Evolutionary conservation across 2,113 vertebrate genomes (phyloP), one percentile per base, ranked within the genome.

Genomic region (Archocentrus centrarchus): DNA sequence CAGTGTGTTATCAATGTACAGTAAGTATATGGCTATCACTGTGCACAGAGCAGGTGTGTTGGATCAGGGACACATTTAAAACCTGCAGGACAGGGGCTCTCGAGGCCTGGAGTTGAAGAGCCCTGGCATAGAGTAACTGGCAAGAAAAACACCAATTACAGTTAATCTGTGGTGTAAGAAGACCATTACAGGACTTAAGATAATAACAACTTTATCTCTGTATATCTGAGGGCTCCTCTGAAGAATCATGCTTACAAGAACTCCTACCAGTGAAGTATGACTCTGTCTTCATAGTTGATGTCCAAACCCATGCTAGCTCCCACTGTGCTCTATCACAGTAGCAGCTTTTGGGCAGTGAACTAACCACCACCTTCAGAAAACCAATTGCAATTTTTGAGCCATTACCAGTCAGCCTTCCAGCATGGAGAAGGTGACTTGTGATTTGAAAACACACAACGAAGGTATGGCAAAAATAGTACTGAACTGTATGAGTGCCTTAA

Each of bases 291-390:
- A 87, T 88, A 84, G 27, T 68, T 68, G 68, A 77, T 75, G 83
- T 82, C 85, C 88, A 88, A 89, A 90, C 64, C 75, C 84, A 68
- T 22, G 14, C 85, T 78, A 39, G 55, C 83, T 88, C 87, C 92
- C 83, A 91, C 91, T 86, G 88, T 20, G 87, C 85, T 93, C 78
- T 84, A 92, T 94, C 91, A 90, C 82, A 91, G 81, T 80, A 37
- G 83, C 87, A 90, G 86, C 91, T 92, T 82, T 81, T 90, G 76
- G 83, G 88, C 86, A 50, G 58, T 47, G 63, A 66, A 73, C 82
- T 81, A 78, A 83, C 91, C 85, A 75, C 86, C 89, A 85, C 85
- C 81, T 39, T 84, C 89, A 78, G 81, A 87, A 92, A 94, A 93
- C 87, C 87, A 91, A 94, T 92, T 84, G 90, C 87, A 86, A 77